phyloP scores from a whole-genome alignment of 2,113 vertebrate genomes.

The Corythornis cristatus region DNA sequence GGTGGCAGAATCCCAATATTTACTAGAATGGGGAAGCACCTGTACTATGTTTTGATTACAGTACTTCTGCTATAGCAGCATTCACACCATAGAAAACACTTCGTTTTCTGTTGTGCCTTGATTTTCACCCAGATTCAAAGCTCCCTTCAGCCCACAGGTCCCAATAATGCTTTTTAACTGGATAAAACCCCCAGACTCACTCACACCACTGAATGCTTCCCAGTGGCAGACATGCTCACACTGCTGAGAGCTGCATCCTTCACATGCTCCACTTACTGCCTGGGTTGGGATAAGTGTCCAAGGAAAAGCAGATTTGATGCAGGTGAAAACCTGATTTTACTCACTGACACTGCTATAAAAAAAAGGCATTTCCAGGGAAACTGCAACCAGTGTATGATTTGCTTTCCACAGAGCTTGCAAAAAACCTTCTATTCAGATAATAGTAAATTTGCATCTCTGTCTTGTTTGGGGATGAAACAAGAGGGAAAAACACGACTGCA shows the following conservation, averaged over 20 bases:
- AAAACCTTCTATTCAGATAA: not conserved
- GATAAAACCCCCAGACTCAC: not conserved
- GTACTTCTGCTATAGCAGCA: not conserved
- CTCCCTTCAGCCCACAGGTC: not conserved
- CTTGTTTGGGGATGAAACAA: not conserved
- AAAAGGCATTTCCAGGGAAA: not conserved
- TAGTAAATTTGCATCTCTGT: not conserved
- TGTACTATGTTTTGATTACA: not conserved
- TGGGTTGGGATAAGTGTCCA: not conserved
- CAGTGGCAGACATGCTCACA: not conserved
- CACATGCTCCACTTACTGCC: not conserved
- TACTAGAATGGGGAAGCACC: not conserved
- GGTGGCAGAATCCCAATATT: not conserved
- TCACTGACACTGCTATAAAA: not conserved
- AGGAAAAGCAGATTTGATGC: not conserved
- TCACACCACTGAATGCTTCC: not conserved
- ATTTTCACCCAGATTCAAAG: not conserved
- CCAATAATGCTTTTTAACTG: not conserved
- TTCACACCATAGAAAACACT: not conserved
- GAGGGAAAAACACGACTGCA: not conserved
- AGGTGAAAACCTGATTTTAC: not conserved
- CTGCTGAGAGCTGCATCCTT: not conserved
- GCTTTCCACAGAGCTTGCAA: not conserved
- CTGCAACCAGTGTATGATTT: not conserved
- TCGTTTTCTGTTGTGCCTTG: not conserved